Evolutionary conservation across 2,113 vertebrate species (phyloP), one percentile per base, ranked within the genome.

Genomic region (Merops nubicus): DNA sequence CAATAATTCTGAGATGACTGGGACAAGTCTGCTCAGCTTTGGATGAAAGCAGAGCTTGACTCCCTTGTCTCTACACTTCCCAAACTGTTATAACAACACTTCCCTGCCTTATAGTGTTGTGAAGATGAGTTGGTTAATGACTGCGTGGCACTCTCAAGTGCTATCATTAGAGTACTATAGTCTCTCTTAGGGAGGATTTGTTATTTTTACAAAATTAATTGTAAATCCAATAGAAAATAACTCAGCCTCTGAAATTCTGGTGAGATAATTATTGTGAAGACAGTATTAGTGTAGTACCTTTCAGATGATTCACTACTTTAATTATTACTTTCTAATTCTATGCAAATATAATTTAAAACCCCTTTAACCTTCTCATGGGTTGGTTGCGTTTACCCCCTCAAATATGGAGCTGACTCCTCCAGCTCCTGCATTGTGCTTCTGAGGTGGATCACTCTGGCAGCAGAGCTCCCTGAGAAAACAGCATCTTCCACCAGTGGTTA

Each of bases 221-320:
- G 91, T 96, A 97, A 97, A 97, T 97, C 94, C 75, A 97, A 96
- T 94, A 95, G 84, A 95, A 97, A 97, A 95, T 91, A 96, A 96
- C 89, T 91, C 92, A 91, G 83, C 69, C 87, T 82, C 96, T 95
- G 93, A 97, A 97, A 95, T 96, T 97, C 91, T 74, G 94, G 96
- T 83, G 96, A 96, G 96, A 97, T 97, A 97, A 97, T 96, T 97
- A 95, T 96, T 96, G 92, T 81, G 88, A 97, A 79, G 89, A 48
- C 6, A 72, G 73, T 91, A 93, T 95, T 96, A 97, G 81, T 67
- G 42, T 69, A 92, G 88, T 56, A 91, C 85, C 75, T 96, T 96
- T 96, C 88, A 80, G 81, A 87, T 74, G 50, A 94, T 96, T 96
- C 91, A 45, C 88, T 91, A 88, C 90, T 93, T 96, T 96, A 97